These are phyloP conservation scores for Heloderma charlesbogerti DNA, from an alignment of 2,113 vertebrate species.

Conservation along the genomic window DNA sequence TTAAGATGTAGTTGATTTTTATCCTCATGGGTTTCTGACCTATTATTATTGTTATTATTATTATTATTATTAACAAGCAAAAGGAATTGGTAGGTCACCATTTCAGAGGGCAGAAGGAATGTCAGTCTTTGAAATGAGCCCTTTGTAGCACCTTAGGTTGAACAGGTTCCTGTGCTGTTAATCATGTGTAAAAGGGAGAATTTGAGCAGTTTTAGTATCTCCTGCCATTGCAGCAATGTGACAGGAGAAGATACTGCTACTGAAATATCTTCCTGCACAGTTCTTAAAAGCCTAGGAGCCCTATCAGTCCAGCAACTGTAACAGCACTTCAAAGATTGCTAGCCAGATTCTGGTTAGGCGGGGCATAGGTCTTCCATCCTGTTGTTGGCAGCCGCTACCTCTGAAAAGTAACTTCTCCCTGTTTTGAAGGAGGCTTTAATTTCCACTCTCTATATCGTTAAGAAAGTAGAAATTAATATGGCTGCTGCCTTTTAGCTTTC, in stretches of 20 bases:
- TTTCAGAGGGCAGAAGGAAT: neutral
- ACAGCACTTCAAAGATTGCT: neutral
- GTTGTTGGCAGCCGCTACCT: neutral
- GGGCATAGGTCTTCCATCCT: conserved; percentile 17
- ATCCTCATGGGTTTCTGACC: neutral
- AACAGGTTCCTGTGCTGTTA: neutral
- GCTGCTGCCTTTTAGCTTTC: conserved; percentile 32
- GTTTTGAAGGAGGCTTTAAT: neutral
- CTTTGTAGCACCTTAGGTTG: neutral
- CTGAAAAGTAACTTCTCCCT: neutral
- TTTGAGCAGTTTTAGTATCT: neutral
- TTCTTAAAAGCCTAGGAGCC: neutral
- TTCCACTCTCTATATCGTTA: neutral
- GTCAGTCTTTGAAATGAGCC: neutral
- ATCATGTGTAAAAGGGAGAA: neutral
- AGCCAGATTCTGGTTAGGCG: neutral
- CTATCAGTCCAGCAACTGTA: neutral
- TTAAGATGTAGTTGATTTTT: neutral
- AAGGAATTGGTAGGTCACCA: neutral
- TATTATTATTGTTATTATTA: neutral
- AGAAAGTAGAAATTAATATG: neutral
- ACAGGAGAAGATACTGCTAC: neutral
- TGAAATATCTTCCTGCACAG: neutral
- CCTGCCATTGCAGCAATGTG: neutral
- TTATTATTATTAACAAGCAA: neutral